These are phyloP conservation scores for Lacanobia oleracea DNA, from an alignment of 2,888 invertebrate species.

Conservation along the genomic window DNA sequence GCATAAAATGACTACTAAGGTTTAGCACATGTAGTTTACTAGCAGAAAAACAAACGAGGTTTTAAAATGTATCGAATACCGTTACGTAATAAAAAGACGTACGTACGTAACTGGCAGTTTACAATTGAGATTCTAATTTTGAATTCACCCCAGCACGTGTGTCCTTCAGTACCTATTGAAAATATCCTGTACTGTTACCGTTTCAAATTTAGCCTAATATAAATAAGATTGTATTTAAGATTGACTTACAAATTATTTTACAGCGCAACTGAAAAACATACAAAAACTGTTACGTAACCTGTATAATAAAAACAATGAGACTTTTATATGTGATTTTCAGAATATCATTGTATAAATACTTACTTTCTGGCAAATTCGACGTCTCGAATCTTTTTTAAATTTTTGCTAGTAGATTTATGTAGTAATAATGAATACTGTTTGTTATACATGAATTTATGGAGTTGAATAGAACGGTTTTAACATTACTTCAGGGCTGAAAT, in stretches of 20 bases:
- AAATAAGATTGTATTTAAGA: conserved; percentile 28
- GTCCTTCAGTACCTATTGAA: conserved; percentile 48
- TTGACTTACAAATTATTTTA: conserved; percentile 36
- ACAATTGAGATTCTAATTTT: conserved; percentile 36
- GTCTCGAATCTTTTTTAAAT: neutral
- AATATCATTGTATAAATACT: conserved; percentile 5
- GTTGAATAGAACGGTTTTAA: neutral
- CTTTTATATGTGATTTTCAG: conserved; percentile 17
- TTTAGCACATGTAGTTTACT: neutral
- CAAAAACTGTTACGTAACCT: conserved; percentile 17
- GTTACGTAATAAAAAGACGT: conserved; percentile 7
- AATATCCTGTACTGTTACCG: conserved; percentile 27
- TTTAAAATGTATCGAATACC: conserved; percentile 1
- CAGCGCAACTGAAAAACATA: conserved; percentile 43
- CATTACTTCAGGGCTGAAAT: neutral
- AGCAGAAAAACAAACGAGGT: conserved; percentile 8
- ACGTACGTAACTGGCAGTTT: conserved; percentile 34
- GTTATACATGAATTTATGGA: neutral
- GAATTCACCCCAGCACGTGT: conserved; percentile 44
- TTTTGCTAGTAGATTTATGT: neutral
- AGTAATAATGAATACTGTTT: neutral
- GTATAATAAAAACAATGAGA: conserved; percentile 19
- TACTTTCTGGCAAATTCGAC: neutral
- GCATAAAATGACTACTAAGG: neutral
- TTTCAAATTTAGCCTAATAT: neutral